Conservation (phyloP, 2,888 invertebrate species). For the Brachylomia viminalis region DNA sequence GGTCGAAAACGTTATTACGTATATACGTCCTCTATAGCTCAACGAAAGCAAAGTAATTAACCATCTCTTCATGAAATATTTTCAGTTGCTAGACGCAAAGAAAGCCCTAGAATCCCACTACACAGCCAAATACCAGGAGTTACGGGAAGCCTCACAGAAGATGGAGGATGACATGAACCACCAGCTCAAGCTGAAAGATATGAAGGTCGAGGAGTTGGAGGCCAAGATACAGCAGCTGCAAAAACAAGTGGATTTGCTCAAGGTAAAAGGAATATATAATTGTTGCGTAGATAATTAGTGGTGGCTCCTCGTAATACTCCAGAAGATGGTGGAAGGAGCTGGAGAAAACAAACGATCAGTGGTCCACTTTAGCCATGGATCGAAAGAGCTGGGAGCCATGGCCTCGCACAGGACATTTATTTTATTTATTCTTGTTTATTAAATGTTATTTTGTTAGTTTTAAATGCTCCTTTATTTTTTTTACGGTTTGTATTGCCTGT, state of each 20-base stretch:
- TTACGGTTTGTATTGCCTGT: no score
- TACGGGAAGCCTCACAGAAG: constrained; percentile 90
- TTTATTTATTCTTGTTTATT: no score
- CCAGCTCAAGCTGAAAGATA: constrained; percentile 87
- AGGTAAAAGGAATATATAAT: constrained; percentile 72
- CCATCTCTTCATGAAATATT: not conserved
- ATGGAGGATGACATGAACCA: constrained; percentile 91
- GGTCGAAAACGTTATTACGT: not conserved
- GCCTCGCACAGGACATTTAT: no score
- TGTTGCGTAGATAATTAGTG: not conserved
- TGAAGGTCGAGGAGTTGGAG: constrained; percentile 85
- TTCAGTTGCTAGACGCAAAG: constrained; percentile 89
- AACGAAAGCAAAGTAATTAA: not conserved
- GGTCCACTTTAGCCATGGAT: not conserved
- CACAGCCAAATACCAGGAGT: constrained; percentile 90
- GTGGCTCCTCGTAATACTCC: no score
- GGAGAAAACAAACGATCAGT: not conserved
- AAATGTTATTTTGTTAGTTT: no score
- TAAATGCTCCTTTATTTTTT: no score
- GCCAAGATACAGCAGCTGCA: constrained; percentile 80
- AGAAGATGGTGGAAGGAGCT: not conserved
- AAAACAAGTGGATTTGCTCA: constrained; percentile 80
- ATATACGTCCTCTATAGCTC: not conserved
- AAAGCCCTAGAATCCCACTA: constrained; percentile 91
- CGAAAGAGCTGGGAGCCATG: not conserved